Percentiles rank a stretch among this genome's conserved stretches.
phyloP scores from a whole-genome alignment of 2,113 vertebrate genomes.

The Panthera uncia region DNA sequence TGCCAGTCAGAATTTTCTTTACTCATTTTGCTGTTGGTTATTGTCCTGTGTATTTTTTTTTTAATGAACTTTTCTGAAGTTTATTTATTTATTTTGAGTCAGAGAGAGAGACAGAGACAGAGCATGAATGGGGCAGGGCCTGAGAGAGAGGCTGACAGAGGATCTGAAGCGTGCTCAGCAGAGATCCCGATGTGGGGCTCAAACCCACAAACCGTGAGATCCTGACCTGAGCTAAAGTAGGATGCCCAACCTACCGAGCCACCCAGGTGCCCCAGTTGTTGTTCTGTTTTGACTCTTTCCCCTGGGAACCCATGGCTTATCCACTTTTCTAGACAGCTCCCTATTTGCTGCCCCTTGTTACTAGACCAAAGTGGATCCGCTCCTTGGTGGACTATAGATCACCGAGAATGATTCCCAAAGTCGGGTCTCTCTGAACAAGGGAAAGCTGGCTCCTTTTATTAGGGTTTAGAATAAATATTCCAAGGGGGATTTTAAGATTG shows the following conservation, averaged over 20 bases:
- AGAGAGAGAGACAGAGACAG: no score
- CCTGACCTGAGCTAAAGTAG: no score
- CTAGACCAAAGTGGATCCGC: not conserved
- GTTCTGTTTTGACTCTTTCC: not conserved
- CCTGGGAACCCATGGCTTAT: not conserved
- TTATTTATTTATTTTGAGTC: no score
- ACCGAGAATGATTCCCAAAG: not conserved
- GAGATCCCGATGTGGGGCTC: no score
- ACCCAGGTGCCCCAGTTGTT: not conserved
- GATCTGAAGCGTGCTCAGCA: no score
- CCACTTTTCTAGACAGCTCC: not conserved
- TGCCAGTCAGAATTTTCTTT: not conserved
- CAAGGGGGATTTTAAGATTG: not conserved
- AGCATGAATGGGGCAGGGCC: no score
- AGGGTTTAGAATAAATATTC: not conserved
- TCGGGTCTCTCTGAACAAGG: not conserved
- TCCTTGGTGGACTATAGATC: not conserved
- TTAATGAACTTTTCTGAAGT: no score
- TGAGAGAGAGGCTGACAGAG: no score
- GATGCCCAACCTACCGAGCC: no score
- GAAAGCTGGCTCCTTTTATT: not conserved
- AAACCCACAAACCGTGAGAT: no score
- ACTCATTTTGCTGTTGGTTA: not conserved
- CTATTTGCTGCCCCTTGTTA: not conserved
- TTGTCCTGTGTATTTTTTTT: no score